Base-by-base conservation (phyloP, 1,140 invertebrate species). In the Macrocentrus cingulum region DNA sequence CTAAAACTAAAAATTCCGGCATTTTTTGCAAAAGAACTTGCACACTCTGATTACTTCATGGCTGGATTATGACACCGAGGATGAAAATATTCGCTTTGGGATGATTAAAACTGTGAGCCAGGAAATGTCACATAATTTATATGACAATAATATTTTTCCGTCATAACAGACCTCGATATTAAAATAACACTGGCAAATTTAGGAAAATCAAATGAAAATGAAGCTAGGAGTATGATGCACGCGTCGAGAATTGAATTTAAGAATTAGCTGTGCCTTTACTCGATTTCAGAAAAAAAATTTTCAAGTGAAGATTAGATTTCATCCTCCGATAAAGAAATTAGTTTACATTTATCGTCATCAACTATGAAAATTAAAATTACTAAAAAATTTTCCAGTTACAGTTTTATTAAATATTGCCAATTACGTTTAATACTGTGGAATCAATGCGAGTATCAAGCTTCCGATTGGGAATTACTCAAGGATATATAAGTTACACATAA, bases 41-140 rank as follows among this genome's bases (percentile, higher is more conserved):
- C 87, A 57, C 88, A 90, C 36, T 91, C 87, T 68, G 93, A 97
- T 72, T 94, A 89, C 77, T 81, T 99, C 99, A 5, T 99, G 98
- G 98, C 81, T 99, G 1, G 98, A 99, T 91, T 99, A 97, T 83
- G 98, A 99, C 79, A 99, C 99, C 81, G 98, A 99, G 83, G 98
- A 97, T 46, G 96, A 98, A 84, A 99, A 99, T 80, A 99, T 99
- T 70, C 99, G 97, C 75, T 99, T 95, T 83, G 96, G 99, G 87
- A 95, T 98, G 41, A 87, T 91, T 58, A 82, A 87, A 69, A 80
- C 82, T 62, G 83, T 88, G 1, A 76, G 84, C 54, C 69, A 74
- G 49, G 67, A 67, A 39, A 69, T 61, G 50, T 69, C 62, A 46
- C 69, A 62, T 8, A 61, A 49, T 54, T 51, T 56, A 20, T 13